Evolutionary conservation across 1,140 invertebrate species (phyloP).

Genomic region (Onthophagus taurus): DNA sequence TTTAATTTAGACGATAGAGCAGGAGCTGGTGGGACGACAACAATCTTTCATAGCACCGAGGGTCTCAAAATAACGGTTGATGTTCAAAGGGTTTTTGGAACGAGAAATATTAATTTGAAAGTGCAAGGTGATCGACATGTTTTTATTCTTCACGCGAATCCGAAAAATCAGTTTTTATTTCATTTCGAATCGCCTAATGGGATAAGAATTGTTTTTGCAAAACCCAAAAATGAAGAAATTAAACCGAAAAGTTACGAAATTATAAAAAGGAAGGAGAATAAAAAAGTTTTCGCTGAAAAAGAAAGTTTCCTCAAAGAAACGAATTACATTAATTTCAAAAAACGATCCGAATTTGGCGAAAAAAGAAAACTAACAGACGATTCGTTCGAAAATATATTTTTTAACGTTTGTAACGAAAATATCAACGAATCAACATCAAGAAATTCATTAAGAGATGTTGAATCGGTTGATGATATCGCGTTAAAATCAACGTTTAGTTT

Average conservation of each 20-base stretch:
- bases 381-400: too few species aligned
- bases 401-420: too few species aligned
- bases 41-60: slow-evolving; percentile 1
- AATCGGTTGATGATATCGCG: too few species aligned
- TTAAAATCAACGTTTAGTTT: too few species aligned
- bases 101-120: not conserved
- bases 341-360: too few species aligned
- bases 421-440: too few species aligned
- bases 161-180: not conserved
- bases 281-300: too few species aligned
- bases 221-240: not conserved
- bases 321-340: too few species aligned
- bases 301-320: too few species aligned
- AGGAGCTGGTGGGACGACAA: not conserved
- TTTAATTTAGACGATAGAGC: slow-evolving; percentile 1
- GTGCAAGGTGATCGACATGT: not conserved
- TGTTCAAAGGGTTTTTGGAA: slow-evolving; percentile 3
- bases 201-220: not conserved
- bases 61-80: slow-evolving; percentile 5
- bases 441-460: too few species aligned
- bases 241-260: not conserved
- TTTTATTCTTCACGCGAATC: not conserved
- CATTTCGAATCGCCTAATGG: not conserved
- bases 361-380: too few species aligned
- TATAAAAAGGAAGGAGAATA: not conserved